A percentile compares a stretch with the other conserved stretches of the same genome.
Conservation (phyloP, 2,797 vertebrate species). For the Apogon hyalosoma region DNA sequence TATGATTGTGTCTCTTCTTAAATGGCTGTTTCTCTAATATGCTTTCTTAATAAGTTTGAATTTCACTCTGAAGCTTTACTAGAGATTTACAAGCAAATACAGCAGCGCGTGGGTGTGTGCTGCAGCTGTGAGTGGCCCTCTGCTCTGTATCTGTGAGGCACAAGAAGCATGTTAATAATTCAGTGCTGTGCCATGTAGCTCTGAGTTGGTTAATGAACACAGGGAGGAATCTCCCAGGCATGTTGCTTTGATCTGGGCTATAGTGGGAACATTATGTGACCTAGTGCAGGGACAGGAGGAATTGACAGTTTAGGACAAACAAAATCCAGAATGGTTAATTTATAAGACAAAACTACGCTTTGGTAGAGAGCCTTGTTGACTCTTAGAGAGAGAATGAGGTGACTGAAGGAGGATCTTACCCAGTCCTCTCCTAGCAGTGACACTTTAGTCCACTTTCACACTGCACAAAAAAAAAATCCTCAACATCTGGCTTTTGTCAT, state of each 20-base stretch:
- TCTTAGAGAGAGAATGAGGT: slow-evolving; percentile 21
- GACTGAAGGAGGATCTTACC: slow-evolving; percentile 9
- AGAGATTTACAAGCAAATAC: slow-evolving; percentile 31
- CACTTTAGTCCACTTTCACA: not conserved
- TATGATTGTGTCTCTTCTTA: slow-evolving; percentile 9
- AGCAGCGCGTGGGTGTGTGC: slow-evolving; percentile 33
- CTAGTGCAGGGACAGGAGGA: slow-evolving; percentile 26
- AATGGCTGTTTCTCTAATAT: not conserved
- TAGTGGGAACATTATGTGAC: slow-evolving; percentile 50
- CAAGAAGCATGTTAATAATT: slow-evolving; percentile 79
- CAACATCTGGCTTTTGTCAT: too few relatives aligned
- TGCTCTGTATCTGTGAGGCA: slow-evolving; percentile 66
- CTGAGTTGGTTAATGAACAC: slow-evolving; percentile 70
- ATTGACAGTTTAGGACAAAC: slow-evolving; percentile 23
- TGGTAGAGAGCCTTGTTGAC: not conserved
- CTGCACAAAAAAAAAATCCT: slow-evolving; percentile 1
- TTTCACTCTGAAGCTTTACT: slow-evolving; percentile 31
- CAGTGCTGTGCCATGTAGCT: slow-evolving; percentile 69
- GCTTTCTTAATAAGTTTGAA: slow-evolving; percentile 25
- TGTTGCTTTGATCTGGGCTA: slow-evolving; percentile 66
- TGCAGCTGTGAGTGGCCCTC: slow-evolving; percentile 54
- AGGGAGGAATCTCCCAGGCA: slow-evolving; percentile 64
- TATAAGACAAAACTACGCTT: slow-evolving; percentile 9
- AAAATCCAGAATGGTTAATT: slow-evolving; percentile 10
- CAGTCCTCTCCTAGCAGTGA: slow-evolving; percentile 22